Evolutionary conservation across 2,113 vertebrate species (phyloP).

Genomic region (Carettochelys insculpta): DNA sequence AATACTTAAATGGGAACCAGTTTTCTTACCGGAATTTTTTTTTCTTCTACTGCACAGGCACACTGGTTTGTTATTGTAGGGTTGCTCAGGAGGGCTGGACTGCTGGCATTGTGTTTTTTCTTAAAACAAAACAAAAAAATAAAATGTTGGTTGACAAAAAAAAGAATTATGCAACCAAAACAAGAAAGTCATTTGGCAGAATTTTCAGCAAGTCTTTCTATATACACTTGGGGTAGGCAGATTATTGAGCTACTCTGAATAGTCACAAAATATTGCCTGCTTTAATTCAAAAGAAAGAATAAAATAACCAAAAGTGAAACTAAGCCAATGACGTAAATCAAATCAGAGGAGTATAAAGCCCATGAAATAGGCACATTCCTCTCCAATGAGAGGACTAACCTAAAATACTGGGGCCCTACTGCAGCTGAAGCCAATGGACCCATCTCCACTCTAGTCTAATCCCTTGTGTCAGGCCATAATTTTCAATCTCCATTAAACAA

Average conservation of each 20-base stretch:
- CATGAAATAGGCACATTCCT: neutral
- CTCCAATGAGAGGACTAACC: neutral
- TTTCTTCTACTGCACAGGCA: conserved; percentile 76
- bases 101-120: conserved; percentile 77
- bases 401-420: neutral
- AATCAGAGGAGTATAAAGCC: neutral
- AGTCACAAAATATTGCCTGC: neutral
- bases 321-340: rapidly evolving
- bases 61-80: conserved; percentile 75
- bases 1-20: neutral
- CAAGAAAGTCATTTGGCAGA: neutral
- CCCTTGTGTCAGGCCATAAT: rapidly evolving
- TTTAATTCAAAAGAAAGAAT: neutral
- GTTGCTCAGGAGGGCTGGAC: conserved; percentile 70
- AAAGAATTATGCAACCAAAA: neutral
- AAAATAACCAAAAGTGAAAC: neutral
- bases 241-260: neutral
- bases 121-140: conserved; percentile 64
- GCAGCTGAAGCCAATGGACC: neutral
- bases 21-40: conserved; percentile 77
- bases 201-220: neutral
- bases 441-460: rapidly evolving
- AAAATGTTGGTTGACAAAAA: neutral
- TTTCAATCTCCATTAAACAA: rapidly evolving
- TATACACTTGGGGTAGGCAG: rapidly evolving